These are phyloP conservation scores for Frankliniella intonsa DNA, from an alignment of 2,888 invertebrate species.

Conservation along the genomic window DNA sequence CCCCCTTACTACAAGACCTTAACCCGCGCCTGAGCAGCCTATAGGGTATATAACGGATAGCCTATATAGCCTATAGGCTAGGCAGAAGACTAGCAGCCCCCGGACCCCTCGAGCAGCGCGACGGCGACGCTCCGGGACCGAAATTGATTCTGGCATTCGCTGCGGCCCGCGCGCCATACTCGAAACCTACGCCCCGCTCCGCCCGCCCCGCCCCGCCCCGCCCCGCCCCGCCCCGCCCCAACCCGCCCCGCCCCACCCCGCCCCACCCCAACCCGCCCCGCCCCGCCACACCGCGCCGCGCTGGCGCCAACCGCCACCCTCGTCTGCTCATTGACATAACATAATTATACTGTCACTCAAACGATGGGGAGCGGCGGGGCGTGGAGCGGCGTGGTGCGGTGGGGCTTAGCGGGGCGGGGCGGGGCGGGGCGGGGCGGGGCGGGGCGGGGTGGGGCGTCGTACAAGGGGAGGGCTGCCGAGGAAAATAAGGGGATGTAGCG, in stretches of 20 bases:
- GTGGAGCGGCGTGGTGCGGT: neutral
- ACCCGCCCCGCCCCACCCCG: neutral
- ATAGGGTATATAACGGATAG: too few species aligned
- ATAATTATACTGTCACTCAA: slow-evolving; percentile 27
- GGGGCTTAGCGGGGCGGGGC: neutral
- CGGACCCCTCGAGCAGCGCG: neutral
- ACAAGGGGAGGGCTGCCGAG: neutral
- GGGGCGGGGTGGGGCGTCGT: neutral
- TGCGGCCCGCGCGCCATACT: neutral
- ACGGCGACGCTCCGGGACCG: neutral
- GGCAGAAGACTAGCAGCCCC: too few species aligned
- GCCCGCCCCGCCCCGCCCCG: neutral
- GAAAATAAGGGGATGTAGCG: slow-evolving; percentile 25
- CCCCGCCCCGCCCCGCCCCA: neutral
- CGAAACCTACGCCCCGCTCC: neutral
- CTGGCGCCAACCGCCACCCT: slow-evolving; percentile 12
- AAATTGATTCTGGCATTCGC: slow-evolving; percentile 22
- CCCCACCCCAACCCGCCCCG: neutral
- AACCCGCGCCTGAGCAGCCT: too few species aligned
- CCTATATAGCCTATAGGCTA: too few species aligned
- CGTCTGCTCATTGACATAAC: slow-evolving; percentile 24
- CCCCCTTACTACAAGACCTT: too few species aligned
- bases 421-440: neutral
- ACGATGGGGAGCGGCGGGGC: slow-evolving; percentile 1
- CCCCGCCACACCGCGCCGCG: neutral